Conservation (phyloP, 2,113 vertebrate species). For the Boleophthalmus pectinirostris region DNA sequence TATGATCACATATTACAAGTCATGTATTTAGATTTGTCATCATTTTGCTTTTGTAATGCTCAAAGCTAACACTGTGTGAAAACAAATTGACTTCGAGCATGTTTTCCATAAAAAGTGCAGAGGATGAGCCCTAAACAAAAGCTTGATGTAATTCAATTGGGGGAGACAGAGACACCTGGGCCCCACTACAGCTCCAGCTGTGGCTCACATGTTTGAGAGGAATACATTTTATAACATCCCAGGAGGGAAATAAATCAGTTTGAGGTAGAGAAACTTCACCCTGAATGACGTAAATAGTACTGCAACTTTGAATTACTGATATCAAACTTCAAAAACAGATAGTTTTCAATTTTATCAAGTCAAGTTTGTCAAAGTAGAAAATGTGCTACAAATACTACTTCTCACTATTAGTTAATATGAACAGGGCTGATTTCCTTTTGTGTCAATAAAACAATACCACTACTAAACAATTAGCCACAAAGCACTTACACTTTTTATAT, state of each 20-base stretch:
- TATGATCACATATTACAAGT: too few species aligned
- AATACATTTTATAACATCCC: slow-evolving; percentile 13
- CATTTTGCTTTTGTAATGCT: too few species aligned
- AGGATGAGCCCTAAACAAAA: slow-evolving; percentile 21
- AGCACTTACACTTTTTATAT: too few species aligned
- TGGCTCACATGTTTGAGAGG: slow-evolving; percentile 19
- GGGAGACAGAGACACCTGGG: slow-evolving; percentile 49
- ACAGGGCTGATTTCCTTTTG: background rate
- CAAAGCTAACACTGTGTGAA: background rate
- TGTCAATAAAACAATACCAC: background rate
- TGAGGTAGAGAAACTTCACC: background rate
- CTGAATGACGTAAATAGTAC: background rate
- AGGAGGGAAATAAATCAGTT: background rate
- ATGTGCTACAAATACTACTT: background rate
- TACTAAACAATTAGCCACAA: too few species aligned
- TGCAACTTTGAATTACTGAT: background rate
- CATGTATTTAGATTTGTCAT: too few species aligned
- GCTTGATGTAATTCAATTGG: slow-evolving; percentile 19
- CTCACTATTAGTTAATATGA: background rate
- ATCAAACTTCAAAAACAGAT: background rate
- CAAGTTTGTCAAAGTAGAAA: background rate
- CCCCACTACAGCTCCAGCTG: slow-evolving; percentile 42
- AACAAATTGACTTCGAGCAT: slow-evolving; percentile 1
- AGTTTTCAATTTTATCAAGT: background rate
- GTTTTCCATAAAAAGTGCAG: slow-evolving; percentile 13